Evolutionary conservation across 2,888 invertebrate genomes (phyloP).

Genomic region (Pecten maximus): DNA sequence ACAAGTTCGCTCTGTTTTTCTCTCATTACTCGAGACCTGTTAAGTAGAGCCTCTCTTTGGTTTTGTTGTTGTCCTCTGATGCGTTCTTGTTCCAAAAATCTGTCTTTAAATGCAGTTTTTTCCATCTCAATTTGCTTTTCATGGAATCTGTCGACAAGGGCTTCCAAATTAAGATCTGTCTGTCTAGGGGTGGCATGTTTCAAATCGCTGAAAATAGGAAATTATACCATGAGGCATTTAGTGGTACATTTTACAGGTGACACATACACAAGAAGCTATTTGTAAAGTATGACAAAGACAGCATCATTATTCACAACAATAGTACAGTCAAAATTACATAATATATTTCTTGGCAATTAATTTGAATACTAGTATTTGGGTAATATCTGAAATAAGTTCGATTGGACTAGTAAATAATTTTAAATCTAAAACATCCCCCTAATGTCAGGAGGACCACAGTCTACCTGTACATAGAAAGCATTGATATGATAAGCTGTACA

Average conservation of each 20-base stretch:
- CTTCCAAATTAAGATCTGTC: conserved; percentile 80
- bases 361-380: too few species aligned
- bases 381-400: too few species aligned
- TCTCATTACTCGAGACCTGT: conserved; percentile 74
- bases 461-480: too few species aligned
- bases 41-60: conserved; percentile 74
- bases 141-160: conserved; percentile 78
- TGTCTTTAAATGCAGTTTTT: conserved; percentile 77
- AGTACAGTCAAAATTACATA: too few species aligned
- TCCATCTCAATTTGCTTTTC: conserved; percentile 81
- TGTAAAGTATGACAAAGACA: not conserved
- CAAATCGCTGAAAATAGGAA: conserved; percentile 74
- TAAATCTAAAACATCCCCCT: too few species aligned
- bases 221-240: not conserved
- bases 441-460: too few species aligned
- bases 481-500: too few species aligned
- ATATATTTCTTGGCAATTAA: too few species aligned
- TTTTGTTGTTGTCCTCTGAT: conserved; percentile 73
- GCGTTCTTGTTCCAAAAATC: conserved; percentile 78
- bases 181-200: conserved; percentile 82
- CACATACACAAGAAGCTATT: too few species aligned
- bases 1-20: conserved; percentile 80
- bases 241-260: not conserved
- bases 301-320: too few species aligned
- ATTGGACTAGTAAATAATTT: too few species aligned